Conservation (phyloP, 2,797 vertebrate genomes). For the Amazonetta brasiliensis region DNA sequence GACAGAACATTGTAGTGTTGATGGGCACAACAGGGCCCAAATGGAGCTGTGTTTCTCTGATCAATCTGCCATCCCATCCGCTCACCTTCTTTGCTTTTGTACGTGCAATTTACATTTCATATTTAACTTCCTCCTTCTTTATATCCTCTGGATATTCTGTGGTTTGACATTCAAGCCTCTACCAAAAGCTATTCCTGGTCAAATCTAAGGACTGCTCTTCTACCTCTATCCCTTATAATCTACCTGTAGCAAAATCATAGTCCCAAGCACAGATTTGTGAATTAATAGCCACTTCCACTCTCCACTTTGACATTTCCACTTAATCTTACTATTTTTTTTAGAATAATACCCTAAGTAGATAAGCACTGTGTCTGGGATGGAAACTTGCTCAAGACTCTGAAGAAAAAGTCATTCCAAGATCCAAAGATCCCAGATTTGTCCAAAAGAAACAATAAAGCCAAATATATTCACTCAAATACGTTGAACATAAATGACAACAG, state of each 20-base stretch:
- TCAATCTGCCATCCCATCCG: background rate
- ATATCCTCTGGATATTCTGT: background rate
- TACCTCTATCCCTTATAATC: background rate
- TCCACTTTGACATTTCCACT: background rate
- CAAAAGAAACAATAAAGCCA: constrained; percentile 21
- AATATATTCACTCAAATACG: background rate
- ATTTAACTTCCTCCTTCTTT: background rate
- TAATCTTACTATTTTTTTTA: background rate
- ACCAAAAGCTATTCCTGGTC: background rate
- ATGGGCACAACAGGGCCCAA: background rate
- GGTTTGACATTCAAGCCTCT: background rate
- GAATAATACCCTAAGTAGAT: background rate
- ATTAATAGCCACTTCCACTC: background rate
- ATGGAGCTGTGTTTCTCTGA: background rate
- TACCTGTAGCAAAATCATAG: background rate
- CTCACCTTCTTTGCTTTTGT: background rate
- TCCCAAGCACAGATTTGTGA: background rate
- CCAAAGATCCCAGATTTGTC: background rate
- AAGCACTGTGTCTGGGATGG: background rate
- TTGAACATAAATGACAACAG: background rate
- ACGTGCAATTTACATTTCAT: background rate
- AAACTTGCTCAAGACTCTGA: background rate
- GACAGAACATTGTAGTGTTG: background rate
- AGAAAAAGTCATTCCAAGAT: background rate
- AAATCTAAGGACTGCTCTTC: background rate